These are phyloP conservation scores for Fulica atra DNA, from an alignment of 2,113 vertebrate species.

Conservation along the genomic window DNA sequence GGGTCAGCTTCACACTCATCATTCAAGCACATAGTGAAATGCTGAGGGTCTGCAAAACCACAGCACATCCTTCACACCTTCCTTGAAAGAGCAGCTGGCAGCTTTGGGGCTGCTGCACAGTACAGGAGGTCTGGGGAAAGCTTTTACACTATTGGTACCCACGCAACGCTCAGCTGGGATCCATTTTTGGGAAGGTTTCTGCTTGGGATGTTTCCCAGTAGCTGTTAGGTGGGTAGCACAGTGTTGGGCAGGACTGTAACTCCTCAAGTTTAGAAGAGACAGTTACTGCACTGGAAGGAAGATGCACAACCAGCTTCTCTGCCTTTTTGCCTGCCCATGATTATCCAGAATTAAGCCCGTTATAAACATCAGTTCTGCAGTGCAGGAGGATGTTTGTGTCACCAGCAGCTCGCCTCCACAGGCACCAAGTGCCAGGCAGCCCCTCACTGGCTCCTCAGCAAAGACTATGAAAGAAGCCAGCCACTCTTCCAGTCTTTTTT, in stretches of 20 bases:
- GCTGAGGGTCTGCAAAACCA: neutral
- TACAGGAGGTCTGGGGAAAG: neutral
- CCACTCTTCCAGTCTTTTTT: neutral
- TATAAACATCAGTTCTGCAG: neutral
- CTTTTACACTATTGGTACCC: neutral
- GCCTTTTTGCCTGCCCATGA: neutral
- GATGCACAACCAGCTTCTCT: neutral
- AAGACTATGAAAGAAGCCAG: constrained; percentile 12
- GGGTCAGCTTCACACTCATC: neutral
- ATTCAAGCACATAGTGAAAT: neutral
- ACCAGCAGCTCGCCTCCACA: neutral
- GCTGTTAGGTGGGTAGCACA: neutral
- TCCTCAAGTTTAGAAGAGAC: neutral
- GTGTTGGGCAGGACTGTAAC: neutral
- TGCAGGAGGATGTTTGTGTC: neutral
- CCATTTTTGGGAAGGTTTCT: neutral
- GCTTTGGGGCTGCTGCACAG: neutral
- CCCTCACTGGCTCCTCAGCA: neutral
- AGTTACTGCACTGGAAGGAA: neutral
- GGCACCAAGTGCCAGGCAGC: neutral
- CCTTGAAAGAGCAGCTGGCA: neutral
- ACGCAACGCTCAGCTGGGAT: neutral
- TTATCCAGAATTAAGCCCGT: neutral
- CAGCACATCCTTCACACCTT: accelerated
- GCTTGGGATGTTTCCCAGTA: neutral